Evolutionary conservation across 2,113 vertebrate species (phyloP), one percentile per base, ranked within the genome.

Genomic region (Isichthys henryi): DNA sequence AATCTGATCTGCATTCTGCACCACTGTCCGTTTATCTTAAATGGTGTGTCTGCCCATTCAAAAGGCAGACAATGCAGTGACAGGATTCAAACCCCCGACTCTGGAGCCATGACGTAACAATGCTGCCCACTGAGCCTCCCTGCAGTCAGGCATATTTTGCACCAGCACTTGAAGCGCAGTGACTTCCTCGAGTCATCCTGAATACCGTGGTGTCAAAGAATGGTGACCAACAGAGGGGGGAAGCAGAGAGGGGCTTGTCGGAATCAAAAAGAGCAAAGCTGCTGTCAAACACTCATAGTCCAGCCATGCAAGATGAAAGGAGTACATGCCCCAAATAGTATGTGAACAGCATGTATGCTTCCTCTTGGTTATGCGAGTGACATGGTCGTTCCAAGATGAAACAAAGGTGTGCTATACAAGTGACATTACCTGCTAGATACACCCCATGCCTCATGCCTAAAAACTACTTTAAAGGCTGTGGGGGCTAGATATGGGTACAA

Each of bases 201-300:
- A 48, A 48, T 84, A 48, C 45, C 0, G 2, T 84, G 45, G 19
- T 17, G 82, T 45, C 43, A 21, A 39, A 82, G 77, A 82, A 82
- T 84, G 82, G 82, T 84, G 45, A 45, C 82, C 82, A 48, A n/a
- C 45, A 11, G 39, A 48, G 82, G 82, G 21, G 19, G 7, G 45
- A 48, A 23, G 43, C 39, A 48, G 8, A 84, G 74, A 80, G 35
- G 35, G 74, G 74, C 74, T 80, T 80, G 74, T 43, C 35, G 13
- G 74, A 43, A 80, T 80, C 74, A 80, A 80, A 80, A 80, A 80
- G 74, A 80, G 35, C 35, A 80, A 80, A 77, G 74, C 74, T 77
- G 35, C 35, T 77, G 74, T 77, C 74, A 77, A 77, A 43, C 74
- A 77, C 13, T 43, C 35, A 35, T 19, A 80, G 74, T 80, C 74